Evolutionary conservation across 2,888 invertebrate species (phyloP).

Genomic region (Pseudococcus longispinus): DNA sequence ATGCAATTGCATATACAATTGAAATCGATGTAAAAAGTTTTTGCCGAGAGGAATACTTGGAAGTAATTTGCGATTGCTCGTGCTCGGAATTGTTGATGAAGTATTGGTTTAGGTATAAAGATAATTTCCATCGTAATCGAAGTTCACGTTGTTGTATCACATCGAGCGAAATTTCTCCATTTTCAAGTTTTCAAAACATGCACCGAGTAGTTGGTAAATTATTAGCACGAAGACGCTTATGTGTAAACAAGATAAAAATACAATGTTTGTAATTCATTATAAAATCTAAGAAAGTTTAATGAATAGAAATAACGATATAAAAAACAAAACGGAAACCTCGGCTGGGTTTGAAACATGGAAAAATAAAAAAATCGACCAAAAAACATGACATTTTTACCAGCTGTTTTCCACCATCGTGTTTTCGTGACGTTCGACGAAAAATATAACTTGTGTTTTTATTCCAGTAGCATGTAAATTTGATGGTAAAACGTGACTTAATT

Average conservation of each 20-base stretch:
- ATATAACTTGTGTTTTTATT: neutral
- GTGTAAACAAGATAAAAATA: constrained; percentile 15
- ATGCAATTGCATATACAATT: too few species aligned
- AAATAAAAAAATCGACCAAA: neutral
- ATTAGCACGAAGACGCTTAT: neutral
- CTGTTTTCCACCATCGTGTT: neutral
- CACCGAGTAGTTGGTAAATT: neutral
- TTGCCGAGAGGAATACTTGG: neutral
- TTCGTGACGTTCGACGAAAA: neutral
- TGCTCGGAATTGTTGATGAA: neutral
- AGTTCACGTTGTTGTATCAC: neutral
- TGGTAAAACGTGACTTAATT: constrained; percentile 10
- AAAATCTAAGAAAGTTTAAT: neutral
- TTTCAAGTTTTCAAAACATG: neutral
- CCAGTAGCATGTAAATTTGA: neutral
- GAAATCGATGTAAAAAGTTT: neutral
- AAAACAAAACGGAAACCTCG: neutral
- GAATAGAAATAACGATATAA: neutral
- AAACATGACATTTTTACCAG: neutral
- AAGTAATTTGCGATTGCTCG: neutral
- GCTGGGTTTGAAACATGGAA: neutral
- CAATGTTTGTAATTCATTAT: constrained; percentile 3
- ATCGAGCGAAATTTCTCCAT: neutral
- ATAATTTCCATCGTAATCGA: neutral
- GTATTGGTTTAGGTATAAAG: neutral